Conservation (phyloP, 1,140 invertebrate genomes). For the Scaptomyza graminum region DNA sequence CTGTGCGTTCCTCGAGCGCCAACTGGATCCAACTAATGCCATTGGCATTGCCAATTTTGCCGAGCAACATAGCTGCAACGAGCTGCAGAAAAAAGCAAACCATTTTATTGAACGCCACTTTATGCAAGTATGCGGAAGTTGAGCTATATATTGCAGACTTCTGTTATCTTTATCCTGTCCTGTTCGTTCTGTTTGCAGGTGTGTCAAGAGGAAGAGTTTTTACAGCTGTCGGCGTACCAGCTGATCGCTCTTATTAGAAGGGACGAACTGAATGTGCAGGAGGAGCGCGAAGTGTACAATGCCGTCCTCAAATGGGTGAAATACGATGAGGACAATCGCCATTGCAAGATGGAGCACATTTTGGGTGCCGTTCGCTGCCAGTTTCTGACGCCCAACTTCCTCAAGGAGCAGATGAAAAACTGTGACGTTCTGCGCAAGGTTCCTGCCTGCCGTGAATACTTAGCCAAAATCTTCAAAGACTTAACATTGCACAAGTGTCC, state of each 20-base stretch:
- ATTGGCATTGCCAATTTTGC: constrained; percentile 97
- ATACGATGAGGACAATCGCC: constrained; percentile 92
- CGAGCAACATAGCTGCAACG: constrained; percentile 94
- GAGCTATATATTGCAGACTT: not conserved
- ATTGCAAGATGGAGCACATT: constrained; percentile 93
- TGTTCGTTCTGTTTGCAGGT: constrained; percentile 85
- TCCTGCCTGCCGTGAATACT: constrained; percentile 94
- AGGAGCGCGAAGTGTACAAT: constrained; percentile 95
- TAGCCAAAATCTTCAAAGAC: constrained; percentile 95
- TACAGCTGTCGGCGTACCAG: constrained; percentile 91
- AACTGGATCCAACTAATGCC: constrained; percentile 96
- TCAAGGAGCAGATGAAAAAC: constrained; percentile 94
- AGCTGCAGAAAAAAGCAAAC: constrained; percentile 93
- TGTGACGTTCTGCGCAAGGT: constrained; percentile 94
- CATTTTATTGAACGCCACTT: constrained; percentile 96
- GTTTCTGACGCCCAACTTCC: constrained; percentile 94
- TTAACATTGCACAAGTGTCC: constrained; percentile 92
- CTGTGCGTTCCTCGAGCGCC: constrained; percentile 94
- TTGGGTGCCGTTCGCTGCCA: constrained; percentile 94
- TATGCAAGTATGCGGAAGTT: constrained; percentile 86
- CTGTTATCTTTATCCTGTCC: not conserved
- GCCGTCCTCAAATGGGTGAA: constrained; percentile 96
- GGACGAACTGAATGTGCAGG: constrained; percentile 95
- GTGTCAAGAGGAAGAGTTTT: constrained; percentile 95
- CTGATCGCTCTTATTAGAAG: constrained; percentile 91